Evolutionary conservation across 2,797 vertebrate species (phyloP).

Genomic region (Pteropus rufus): DNA sequence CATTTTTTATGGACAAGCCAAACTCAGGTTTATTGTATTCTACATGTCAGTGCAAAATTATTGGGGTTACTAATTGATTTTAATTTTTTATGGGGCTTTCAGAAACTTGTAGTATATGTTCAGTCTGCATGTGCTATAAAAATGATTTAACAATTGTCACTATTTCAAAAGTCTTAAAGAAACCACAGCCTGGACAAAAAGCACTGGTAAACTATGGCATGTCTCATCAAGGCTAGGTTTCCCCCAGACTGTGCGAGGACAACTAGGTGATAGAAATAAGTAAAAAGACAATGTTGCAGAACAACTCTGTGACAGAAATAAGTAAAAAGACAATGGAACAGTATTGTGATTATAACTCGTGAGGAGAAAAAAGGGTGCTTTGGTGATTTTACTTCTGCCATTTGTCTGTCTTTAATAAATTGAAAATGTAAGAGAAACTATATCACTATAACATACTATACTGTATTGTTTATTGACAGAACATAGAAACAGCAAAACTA

Average conservation of each 20-base stretch:
- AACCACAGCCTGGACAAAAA: conserved; percentile 57
- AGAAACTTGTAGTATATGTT: conserved; percentile 55
- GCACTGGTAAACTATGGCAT: neutral
- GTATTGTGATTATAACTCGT: neutral
- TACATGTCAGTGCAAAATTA: conserved; percentile 73
- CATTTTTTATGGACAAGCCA: neutral
- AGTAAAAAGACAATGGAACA: conserved; percentile 5
- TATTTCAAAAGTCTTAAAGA: conserved; percentile 70
- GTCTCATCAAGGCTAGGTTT: neutral
- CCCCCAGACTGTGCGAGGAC: neutral
- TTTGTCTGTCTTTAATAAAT: conserved; percentile 32
- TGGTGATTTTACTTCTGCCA: neutral
- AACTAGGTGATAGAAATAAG: neutral
- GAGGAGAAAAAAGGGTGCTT: neutral
- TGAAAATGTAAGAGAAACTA: neutral
- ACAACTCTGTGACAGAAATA: neutral
- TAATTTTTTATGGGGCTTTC: conserved; percentile 73
- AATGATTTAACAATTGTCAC: conserved; percentile 63
- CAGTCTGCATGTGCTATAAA: conserved; percentile 21
- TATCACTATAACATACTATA: neutral
- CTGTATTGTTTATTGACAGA: neutral
- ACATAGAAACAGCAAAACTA: neutral
- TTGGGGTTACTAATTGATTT: conserved; percentile 74
- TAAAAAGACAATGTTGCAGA: neutral
- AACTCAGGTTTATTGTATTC: conserved; percentile 50